Evolutionary conservation across 2,113 vertebrate genomes (phyloP).

Genomic region (Calonectris borealis): DNA sequence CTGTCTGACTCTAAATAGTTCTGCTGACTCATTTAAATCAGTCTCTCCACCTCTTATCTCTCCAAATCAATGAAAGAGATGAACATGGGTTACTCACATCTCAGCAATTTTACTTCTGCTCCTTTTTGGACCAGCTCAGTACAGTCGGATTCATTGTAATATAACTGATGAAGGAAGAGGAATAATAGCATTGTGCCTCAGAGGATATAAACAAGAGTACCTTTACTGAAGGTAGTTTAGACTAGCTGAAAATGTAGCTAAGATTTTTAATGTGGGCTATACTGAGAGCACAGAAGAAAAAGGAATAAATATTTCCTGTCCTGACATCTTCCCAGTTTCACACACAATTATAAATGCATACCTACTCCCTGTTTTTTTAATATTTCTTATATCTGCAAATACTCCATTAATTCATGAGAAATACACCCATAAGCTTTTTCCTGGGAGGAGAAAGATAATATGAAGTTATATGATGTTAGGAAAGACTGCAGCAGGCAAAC

Average conservation of each 20-base stretch:
- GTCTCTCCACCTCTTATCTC: neutral
- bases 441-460: neutral
- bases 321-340: neutral
- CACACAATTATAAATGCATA: neutral
- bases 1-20: neutral
- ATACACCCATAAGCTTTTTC: neutral
- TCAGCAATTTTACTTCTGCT: neutral
- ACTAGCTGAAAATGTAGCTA: neutral
- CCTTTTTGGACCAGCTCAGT: neutral
- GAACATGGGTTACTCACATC: neutral
- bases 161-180: neutral
- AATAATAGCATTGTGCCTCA: neutral
- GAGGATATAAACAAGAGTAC: neutral
- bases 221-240: neutral
- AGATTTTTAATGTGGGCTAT: neutral
- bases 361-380: neutral
- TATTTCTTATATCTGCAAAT: neutral
- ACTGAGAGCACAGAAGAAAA: neutral
- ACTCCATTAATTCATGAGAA: neutral
- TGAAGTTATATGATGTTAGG: neutral
- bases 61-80: neutral
- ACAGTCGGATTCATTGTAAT: neutral
- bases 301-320: neutral
- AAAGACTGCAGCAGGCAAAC: neutral
- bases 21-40: neutral